Evolutionary conservation across 2,113 vertebrate species (phyloP).

Genomic region (Catharus fuscescens): DNA sequence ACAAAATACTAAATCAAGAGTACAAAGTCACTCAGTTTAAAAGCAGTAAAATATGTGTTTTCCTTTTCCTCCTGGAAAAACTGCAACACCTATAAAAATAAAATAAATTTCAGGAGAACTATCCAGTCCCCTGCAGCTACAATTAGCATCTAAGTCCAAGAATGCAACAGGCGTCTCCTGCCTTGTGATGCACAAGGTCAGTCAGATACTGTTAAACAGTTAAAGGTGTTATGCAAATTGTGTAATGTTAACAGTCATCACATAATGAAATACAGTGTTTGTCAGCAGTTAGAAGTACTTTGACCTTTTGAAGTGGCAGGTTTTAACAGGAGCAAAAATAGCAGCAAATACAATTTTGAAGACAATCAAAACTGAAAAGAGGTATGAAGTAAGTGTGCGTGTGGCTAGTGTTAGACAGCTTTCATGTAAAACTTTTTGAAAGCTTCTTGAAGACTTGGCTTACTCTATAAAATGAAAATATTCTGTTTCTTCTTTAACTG

Average conservation of each 20-base stretch:
- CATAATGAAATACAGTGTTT: constrained; percentile 1
- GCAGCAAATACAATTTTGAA: background rate
- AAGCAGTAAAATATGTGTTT: background rate
- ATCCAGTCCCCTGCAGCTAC: background rate
- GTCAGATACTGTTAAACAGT: background rate
- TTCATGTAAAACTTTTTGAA: background rate
- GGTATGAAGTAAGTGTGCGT: background rate
- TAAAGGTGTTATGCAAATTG: background rate
- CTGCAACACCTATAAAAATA: background rate
- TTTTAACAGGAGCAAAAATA: constrained; percentile 22
- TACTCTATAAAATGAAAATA: background rate
- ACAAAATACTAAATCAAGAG: background rate
- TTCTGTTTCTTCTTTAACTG: background rate
- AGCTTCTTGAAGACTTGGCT: background rate
- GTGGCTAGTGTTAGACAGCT: background rate
- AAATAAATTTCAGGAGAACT: background rate
- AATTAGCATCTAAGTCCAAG: background rate
- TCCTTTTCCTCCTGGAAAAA: background rate
- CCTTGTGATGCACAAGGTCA: background rate
- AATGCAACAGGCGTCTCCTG: background rate
- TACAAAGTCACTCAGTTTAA: background rate
- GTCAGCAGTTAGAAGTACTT: background rate
- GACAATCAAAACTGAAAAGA: background rate
- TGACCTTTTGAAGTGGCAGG: constrained; percentile 2
- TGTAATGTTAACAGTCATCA: background rate